Percentiles rank a stretch among this genome's conserved stretches.
Conservation (phyloP, 1,140 invertebrate genomes). For the Cherax destructor region DNA sequence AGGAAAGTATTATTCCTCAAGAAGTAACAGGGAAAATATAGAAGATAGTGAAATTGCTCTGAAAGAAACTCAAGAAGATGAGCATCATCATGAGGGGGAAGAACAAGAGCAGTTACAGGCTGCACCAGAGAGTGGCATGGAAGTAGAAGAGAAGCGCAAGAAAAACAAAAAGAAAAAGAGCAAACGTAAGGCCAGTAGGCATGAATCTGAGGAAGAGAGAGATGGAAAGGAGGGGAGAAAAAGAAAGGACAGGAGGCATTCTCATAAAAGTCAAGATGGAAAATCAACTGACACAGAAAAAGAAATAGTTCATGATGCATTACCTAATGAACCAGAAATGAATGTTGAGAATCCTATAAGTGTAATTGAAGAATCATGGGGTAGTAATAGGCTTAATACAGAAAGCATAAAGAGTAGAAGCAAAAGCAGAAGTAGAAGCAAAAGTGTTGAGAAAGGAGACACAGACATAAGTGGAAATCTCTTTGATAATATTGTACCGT, state of each 20-base stretch:
- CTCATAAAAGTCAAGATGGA: constrained; percentile 50
- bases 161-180: constrained; percentile 54
- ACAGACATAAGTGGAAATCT: not conserved
- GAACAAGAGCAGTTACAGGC: not conserved
- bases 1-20: not conserved
- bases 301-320: constrained; percentile 30
- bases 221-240: constrained; percentile 45
- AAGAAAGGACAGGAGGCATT: constrained; percentile 38
- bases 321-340: not conserved
- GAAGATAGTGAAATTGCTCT: not conserved
- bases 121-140: not conserved
- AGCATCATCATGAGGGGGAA: not conserved
- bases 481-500: constrained; percentile 42
- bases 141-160: constrained; percentile 43
- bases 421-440: constrained; percentile 17
- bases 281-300: constrained; percentile 25
- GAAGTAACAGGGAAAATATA: not conserved
- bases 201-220: constrained; percentile 56
- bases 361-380: not conserved
- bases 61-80: not conserved
- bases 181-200: constrained; percentile 42
- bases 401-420: constrained; percentile 7
- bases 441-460: constrained; percentile 31
- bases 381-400: not conserved
- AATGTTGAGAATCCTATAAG: not conserved